These are phyloP conservation scores for Caenorhabditis imperialis DNA, from an alignment of 2,888 invertebrate genomes.

Conservation along the genomic window DNA sequence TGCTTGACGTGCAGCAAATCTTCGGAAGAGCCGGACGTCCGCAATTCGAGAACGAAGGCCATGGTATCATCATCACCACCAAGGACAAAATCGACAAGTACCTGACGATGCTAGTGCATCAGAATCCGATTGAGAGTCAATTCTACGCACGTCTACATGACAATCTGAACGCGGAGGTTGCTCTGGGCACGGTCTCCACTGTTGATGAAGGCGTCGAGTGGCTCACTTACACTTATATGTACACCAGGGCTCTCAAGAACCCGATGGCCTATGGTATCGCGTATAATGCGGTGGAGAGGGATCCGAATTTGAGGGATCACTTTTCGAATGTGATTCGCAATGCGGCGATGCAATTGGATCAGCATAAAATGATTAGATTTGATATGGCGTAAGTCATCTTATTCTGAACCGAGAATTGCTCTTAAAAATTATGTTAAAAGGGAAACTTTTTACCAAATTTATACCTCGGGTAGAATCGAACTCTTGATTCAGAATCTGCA, in stretches of 20 bases:
- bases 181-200: conserved; percentile 87
- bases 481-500: too few species aligned
- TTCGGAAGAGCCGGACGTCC: conserved; percentile 95
- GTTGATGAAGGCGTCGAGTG: conserved; percentile 96
- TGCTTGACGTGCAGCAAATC: conserved; percentile 96
- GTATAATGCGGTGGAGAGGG: conserved; percentile 81
- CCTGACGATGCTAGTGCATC: conserved; percentile 91
- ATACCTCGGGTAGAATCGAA: too few species aligned
- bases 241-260: conserved; percentile 93
- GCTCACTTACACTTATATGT: conserved; percentile 96
- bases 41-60: conserved; percentile 87
- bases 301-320: conserved; percentile 86
- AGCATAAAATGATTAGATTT: conserved; percentile 93
- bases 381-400: conserved; percentile 82
- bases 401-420: too few species aligned
- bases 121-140: conserved; percentile 97
- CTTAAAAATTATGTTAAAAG: too few species aligned
- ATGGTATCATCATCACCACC: conserved; percentile 90
- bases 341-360: conserved; percentile 90
- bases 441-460: too few species aligned
- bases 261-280: conserved; percentile 86
- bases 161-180: conserved; percentile 96
- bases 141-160: conserved; percentile 92
- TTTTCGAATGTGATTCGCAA: conserved; percentile 86
- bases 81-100: conserved; percentile 92